phyloP scores from a whole-genome alignment of 2,797 vertebrate species.

The Prionace glauca region DNA sequence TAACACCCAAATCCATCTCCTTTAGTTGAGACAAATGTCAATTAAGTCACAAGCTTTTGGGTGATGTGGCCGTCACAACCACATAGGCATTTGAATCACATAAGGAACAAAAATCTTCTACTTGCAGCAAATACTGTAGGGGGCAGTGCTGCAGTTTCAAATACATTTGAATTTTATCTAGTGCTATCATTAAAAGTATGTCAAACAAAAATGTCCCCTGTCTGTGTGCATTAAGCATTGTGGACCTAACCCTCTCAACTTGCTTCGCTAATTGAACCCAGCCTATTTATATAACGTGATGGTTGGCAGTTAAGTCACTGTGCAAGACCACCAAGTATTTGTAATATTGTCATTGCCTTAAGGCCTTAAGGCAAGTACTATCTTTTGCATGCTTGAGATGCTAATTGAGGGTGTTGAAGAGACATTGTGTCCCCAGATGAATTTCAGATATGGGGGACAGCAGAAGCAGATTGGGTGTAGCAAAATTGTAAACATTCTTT shows the following conservation, averaged over 20 bases:
- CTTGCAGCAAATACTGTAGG: background rate
- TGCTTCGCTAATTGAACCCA: background rate
- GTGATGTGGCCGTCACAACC: background rate
- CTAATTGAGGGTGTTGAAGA: background rate
- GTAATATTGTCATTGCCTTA: background rate
- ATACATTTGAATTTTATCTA: background rate
- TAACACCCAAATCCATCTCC: conserved; percentile 3
- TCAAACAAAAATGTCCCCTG: background rate
- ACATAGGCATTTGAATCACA: background rate
- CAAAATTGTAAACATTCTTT: background rate
- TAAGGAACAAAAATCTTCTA: background rate
- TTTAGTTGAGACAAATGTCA: background rate
- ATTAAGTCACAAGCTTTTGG: background rate
- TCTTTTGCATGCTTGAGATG: background rate
- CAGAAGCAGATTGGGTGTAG: background rate
- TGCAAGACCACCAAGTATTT: background rate
- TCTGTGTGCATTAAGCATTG: background rate
- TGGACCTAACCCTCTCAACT: background rate
- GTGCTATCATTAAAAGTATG: background rate
- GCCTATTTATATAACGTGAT: background rate
- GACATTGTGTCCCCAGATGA: background rate
- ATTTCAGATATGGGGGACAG: background rate
- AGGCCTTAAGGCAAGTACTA: background rate
- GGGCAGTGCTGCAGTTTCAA: background rate
- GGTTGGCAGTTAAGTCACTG: background rate